Percentiles rank a stretch among this genome's conserved stretches.
phyloP scores from a whole-genome alignment of 2,797 vertebrate species.

The Tragopan temminckii region DNA sequence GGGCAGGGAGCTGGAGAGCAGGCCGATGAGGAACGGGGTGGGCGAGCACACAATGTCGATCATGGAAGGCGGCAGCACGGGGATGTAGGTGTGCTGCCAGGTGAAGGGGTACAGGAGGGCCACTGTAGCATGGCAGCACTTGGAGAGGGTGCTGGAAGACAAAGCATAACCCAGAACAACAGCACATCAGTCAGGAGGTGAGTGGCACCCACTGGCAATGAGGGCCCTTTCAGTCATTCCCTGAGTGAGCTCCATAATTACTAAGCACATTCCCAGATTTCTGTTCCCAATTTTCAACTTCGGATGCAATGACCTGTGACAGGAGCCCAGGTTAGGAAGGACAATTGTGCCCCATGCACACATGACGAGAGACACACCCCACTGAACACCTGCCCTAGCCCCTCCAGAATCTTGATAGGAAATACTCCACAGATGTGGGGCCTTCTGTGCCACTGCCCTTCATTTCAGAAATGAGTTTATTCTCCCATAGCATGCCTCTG shows the following conservation, averaged over 20 bases:
- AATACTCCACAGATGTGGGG: rapidly evolving
- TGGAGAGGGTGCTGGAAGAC: constrained; percentile 91
- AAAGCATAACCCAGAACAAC: background rate
- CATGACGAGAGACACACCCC: background rate
- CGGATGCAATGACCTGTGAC: background rate
- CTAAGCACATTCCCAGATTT: background rate
- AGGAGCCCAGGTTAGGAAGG: background rate
- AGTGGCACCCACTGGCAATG: background rate
- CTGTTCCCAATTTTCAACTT: background rate
- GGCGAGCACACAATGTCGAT: constrained; percentile 97
- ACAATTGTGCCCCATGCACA: rapidly evolving
- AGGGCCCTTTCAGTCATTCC: background rate
- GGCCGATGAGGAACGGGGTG: constrained; percentile 95
- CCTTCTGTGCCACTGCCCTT: background rate
- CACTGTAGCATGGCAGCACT: constrained; percentile 95
- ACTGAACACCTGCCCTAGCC: background rate
- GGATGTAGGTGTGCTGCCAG: constrained; percentile 99
- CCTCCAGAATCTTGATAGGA: background rate
- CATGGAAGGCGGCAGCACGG: constrained; percentile 95
- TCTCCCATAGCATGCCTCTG: background rate
- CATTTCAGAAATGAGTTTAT: background rate
- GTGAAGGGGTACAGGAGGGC: constrained; percentile 96
- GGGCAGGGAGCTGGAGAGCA: constrained; percentile 94
- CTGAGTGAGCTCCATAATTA: background rate
- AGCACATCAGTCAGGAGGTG: background rate